These are phyloP conservation scores for Saturnia japonica DNA, from an alignment of 2,888 invertebrate genomes.

Conservation along the genomic window DNA sequence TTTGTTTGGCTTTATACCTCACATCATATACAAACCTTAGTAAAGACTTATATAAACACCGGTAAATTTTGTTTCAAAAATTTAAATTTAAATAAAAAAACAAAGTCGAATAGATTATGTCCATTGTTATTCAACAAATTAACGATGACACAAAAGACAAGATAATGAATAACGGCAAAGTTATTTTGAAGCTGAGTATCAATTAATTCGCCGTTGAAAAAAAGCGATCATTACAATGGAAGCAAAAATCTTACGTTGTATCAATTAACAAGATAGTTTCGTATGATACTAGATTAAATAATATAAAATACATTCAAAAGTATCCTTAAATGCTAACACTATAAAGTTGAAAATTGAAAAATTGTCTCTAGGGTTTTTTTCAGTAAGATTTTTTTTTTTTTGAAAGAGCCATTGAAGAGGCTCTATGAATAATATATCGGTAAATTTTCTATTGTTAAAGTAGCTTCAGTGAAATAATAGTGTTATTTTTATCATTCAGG, in stretches of 20 bases:
- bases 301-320: neutral
- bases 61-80: neutral
- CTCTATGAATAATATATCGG: slow-evolving; percentile 18
- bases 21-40: no score
- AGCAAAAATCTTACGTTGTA: slow-evolving; percentile 54
- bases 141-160: neutral
- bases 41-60: no score
- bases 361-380: neutral
- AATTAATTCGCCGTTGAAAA: slow-evolving; percentile 52
- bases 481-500: slow-evolving; percentile 10
- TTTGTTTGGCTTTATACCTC: no score
- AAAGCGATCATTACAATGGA: slow-evolving; percentile 38
- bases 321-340: neutral
- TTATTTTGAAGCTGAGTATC: slow-evolving; percentile 52
- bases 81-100: neutral
- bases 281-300: neutral
- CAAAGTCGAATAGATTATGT: neutral
- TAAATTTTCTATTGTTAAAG: slow-evolving; percentile 20
- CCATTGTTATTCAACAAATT: neutral
- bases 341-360: neutral
- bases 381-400: neutral
- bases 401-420: slow-evolving; percentile 8
- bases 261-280: slow-evolving; percentile 49
- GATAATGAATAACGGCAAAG: slow-evolving; percentile 57
- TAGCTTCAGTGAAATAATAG: slow-evolving; percentile 17